Evolutionary conservation across 2,797 vertebrate genomes (phyloP), one percentile per base, ranked within the genome.

Genomic region (Allobates femoralis): DNA sequence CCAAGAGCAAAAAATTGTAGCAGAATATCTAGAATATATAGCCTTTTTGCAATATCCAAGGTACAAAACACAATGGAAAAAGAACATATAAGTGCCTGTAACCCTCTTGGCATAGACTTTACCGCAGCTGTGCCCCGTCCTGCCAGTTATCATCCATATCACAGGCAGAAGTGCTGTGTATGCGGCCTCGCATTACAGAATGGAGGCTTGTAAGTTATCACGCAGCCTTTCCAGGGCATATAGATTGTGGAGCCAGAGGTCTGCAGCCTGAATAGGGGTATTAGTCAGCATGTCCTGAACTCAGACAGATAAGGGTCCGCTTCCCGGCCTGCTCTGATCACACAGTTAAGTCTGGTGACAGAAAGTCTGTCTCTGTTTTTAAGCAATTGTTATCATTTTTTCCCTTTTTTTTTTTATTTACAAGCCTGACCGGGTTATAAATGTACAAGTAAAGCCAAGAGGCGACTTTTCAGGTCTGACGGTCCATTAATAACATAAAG

Each of bases 231-330:
- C 87, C 90, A 90, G 88, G 79, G 79, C 23, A 60, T 83, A 82
- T 79, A 85, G 87, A 89, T 89, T 41, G 87, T 83, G 88, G 89
- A 92, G 89, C 90, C 91, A 91, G 89, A 91, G 91, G 89, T 91
- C 90, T 84, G 76, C 81, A 19, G 75, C 6, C 88, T 91, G 86
- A 84, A 60, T 60, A 69, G 88, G 89, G 89, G 60, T 86, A 64
- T 91, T 90, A 90, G 53, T 92, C 92, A 92, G 34, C 90, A 79
- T 78, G 86, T 92, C 93, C 90, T 90, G 90, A 91, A 83, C 91
- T 81, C 85, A 16, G 76, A 88, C 80, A 90, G 91, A 91, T 93
- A 91, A 93, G 89, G 81, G 81, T 79, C 86, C 58, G 0, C 90
- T 92, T 93, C 91, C 91, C 82, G 73, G 74, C 83, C 88, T 88